Conservation (phyloP, 2,888 invertebrate genomes). For the Graphium colonna region DNA sequence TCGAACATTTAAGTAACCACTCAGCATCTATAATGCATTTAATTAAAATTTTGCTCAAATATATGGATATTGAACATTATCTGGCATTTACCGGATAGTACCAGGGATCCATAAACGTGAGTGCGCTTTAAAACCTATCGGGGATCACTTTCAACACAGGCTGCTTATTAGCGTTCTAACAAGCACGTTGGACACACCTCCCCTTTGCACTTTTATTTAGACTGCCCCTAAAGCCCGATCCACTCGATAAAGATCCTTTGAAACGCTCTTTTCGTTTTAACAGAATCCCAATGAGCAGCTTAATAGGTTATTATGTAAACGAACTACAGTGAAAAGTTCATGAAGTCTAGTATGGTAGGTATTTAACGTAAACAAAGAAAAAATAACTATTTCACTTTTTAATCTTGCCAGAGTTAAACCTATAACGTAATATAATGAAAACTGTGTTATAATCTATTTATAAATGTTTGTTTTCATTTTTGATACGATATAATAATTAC, state of each 20-base stretch:
- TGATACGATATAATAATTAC: no score
- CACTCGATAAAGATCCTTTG: slow-evolving; percentile 14
- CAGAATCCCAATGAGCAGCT: not conserved
- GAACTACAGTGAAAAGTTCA: not conserved
- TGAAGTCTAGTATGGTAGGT: no score
- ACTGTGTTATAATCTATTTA: no score
- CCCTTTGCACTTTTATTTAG: slow-evolving; percentile 25
- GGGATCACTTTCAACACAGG: slow-evolving; percentile 28
- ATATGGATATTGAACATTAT: no score
- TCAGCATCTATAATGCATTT: no score
- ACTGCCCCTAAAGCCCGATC: slow-evolving; percentile 20
- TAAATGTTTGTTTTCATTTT: no score
- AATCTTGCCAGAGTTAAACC: no score
- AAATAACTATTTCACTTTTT: no score
- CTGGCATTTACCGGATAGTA: not conserved
- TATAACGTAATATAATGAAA: no score
- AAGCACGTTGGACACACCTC: slow-evolving; percentile 27
- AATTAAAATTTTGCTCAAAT: no score
- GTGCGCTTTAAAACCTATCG: slow-evolving; percentile 10
- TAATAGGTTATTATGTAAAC: slow-evolving; percentile 1
- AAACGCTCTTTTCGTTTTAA: slow-evolving; percentile 2
- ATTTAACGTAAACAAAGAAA: no score
- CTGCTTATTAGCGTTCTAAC: slow-evolving; percentile 40
- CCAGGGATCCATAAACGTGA: not conserved
- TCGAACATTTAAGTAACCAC: no score